Evolutionary conservation across 2,113 vertebrate genomes (phyloP), one percentile per base, ranked within the genome.

Genomic region (Elephas maximus): DNA sequence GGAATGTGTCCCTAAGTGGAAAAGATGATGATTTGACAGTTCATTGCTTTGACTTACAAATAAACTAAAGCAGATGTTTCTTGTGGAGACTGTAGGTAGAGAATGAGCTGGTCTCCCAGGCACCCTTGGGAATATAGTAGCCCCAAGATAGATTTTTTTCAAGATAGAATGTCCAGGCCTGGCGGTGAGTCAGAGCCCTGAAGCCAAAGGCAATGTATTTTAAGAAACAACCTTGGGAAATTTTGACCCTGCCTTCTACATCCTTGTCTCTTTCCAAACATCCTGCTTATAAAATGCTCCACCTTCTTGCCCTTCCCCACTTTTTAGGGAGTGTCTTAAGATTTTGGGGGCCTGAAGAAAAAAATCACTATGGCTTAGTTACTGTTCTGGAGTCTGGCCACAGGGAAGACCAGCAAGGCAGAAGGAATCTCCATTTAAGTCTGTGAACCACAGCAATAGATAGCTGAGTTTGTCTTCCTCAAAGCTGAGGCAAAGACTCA

Each of bases 31-130:
- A 65, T 88, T n/a, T 90, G 83, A 98, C 91, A 67, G 93, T 82
- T 89, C 90, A 91, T 95, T 97, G 97, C 96, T 98, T 91, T 96
- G 96, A 97, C 97, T 93, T 93, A 97, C 94, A 91, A 97, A 83
- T 97, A 98, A 98, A 92, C 82, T 95, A 91, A 92, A 98, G 86
- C 98, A 98, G 97, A 98, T 98, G 98, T 96, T 96, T 96, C 87
- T 92, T 83, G 28, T 78, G 94, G 93, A 97, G 96, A 78, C 91
- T 95, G 23, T 84, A 97, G 79, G 69, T 97, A 33, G 81, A 93
- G 92, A 98, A 90, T 65, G 60, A 87, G 71, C 33, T 84, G 71
- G 82, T 88, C 33, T 71, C 41, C 92, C 86, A 94, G 44, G 82
- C 60, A 28, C 93, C 96, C 33, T 69, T 91, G 57, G 73, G 97